Evolutionary conservation across 2,797 vertebrate species (phyloP).

Genomic region (Synanceia verrucosa): DNA sequence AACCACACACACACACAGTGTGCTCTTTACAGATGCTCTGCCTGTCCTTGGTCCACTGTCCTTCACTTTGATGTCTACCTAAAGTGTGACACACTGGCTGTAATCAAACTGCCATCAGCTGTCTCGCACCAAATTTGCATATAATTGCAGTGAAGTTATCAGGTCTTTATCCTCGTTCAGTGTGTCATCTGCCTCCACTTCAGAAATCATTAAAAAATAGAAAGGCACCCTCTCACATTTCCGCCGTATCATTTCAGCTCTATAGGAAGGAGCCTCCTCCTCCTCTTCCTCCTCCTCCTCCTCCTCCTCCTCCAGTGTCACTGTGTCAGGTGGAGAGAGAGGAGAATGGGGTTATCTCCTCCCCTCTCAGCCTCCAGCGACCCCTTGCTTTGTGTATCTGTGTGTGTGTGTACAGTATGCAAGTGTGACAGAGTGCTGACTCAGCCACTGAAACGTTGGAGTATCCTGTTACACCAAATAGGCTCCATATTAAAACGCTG

Average conservation of each 20-base stretch:
- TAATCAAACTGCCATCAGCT: slow-evolving; percentile 60
- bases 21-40: slow-evolving; percentile 16
- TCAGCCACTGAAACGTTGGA: slow-evolving; percentile 47
- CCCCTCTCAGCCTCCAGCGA: slow-evolving; percentile 29
- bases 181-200: slow-evolving; percentile 43
- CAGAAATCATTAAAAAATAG: slow-evolving; percentile 44
- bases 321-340: slow-evolving; percentile 34
- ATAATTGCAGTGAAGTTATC: slow-evolving; percentile 50
- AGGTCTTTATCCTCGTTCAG: slow-evolving; percentile 47
- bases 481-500: slow-evolving; percentile 63
- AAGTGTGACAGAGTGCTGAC: slow-evolving; percentile 50
- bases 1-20: neutral
- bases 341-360: slow-evolving; percentile 47
- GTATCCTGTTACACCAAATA: slow-evolving; percentile 40
- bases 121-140: slow-evolving; percentile 50
- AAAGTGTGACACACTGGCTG: slow-evolving; percentile 43
- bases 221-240: neutral
- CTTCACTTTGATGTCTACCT: slow-evolving; percentile 35
- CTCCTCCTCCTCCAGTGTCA: slow-evolving; percentile 25
- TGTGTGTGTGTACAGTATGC: slow-evolving; percentile 22
- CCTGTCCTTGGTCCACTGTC: slow-evolving; percentile 21
- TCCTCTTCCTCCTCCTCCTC: neutral
- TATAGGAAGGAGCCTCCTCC: slow-evolving; percentile 4
- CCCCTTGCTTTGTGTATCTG: slow-evolving; percentile 23
- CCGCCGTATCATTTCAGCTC: slow-evolving; percentile 30